Percentiles rank a stretch among this genome's conserved stretches.
Evolutionary conservation across 1,140 invertebrate genomes (phyloP).

Genomic region (Rhyacophila brunnea): DNA sequence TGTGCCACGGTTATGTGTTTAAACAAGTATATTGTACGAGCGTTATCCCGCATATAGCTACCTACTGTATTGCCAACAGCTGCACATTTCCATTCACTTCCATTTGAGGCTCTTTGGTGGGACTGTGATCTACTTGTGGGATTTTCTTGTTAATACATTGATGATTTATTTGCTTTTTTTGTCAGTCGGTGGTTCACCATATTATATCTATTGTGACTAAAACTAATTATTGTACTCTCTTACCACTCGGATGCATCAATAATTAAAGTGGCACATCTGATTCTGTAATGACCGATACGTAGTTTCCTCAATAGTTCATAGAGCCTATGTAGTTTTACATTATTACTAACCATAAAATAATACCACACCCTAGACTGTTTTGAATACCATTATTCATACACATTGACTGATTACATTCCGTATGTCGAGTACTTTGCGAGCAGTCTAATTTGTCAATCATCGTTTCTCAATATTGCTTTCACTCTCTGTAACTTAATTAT

Average conservation of each 20-base stretch:
- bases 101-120: slow-evolving; percentile 31
- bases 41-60: slow-evolving; percentile 35
- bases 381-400: not conserved
- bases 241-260: slow-evolving; percentile 31
- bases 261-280: slow-evolving; percentile 32
- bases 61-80: slow-evolving; percentile 36
- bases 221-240: slow-evolving; percentile 26
- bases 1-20: slow-evolving; percentile 35
- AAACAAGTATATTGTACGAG: slow-evolving; percentile 34
- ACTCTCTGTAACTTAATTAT: too few relatives aligned
- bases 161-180: slow-evolving; percentile 31
- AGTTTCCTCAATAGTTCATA: slow-evolving; percentile 24
- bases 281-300: slow-evolving; percentile 26
- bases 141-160: slow-evolving; percentile 26
- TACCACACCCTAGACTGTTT: slow-evolving; percentile 2
- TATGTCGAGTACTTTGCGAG: too few relatives aligned
- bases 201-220: slow-evolving; percentile 36
- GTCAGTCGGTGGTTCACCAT: slow-evolving; percentile 30
- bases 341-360: slow-evolving; percentile 21
- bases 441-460: too few relatives aligned
- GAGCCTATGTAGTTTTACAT: slow-evolving; percentile 16
- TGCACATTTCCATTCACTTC: slow-evolving; percentile 36
- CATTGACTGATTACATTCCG: too few relatives aligned
- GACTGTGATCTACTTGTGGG: slow-evolving; percentile 32
- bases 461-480: too few relatives aligned